phyloP scores from a whole-genome alignment of 2,888 invertebrate genomes.

The Dryadula phaetusa region DNA sequence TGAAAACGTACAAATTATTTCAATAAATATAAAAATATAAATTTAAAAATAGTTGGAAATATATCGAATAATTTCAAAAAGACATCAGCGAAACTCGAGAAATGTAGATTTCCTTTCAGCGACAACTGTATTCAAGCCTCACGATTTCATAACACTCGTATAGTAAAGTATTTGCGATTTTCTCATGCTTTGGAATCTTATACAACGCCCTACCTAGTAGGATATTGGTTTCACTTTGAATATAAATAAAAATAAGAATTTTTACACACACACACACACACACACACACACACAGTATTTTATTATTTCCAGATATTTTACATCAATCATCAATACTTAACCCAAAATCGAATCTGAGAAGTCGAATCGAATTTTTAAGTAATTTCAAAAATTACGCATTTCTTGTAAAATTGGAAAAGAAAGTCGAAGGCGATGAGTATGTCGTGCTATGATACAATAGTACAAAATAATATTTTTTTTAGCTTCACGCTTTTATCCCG shows the following conservation, averaged over 20 bases:
- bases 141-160: slow-evolving; percentile 25
- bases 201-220: background rate
- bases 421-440: too few species aligned
- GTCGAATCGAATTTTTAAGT: too few species aligned
- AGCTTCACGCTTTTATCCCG: too few species aligned
- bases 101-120: slow-evolving; percentile 26
- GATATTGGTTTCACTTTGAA: slow-evolving; percentile 5
- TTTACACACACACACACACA: background rate
- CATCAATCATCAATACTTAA: too few species aligned
- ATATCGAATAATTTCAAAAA: slow-evolving; percentile 16
- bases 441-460: too few species aligned
- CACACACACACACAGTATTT: too few species aligned
- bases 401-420: too few species aligned
- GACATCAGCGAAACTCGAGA: slow-evolving; percentile 14
- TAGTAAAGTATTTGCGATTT: slow-evolving; percentile 19
- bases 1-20: too few species aligned
- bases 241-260: slow-evolving; percentile 11
- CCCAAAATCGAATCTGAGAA: too few species aligned
- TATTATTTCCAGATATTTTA: too few species aligned
- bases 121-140: slow-evolving; percentile 15
- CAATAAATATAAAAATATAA: background rate
- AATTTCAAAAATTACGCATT: too few species aligned
- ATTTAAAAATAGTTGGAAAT: background rate
- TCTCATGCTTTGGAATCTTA: slow-evolving; percentile 21
- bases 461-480: too few species aligned